Evolutionary conservation across 1,140 invertebrate genomes (phyloP).

Genomic region (Heliconius hewitsoni): DNA sequence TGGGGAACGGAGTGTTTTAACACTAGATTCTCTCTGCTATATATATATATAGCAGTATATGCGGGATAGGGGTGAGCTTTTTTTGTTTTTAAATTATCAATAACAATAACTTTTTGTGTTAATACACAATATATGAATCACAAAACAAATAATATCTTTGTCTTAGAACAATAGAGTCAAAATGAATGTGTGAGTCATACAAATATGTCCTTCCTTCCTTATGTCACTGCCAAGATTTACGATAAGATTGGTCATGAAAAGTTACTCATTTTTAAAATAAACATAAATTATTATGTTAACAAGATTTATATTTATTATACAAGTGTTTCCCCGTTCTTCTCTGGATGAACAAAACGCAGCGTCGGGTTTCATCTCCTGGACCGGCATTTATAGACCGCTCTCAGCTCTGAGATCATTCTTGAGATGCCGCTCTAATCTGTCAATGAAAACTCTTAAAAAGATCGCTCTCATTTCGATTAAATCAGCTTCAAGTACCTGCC

Average conservation of each 20-base stretch:
- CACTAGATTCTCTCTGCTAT: too few species aligned
- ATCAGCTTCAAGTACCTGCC: too few species aligned
- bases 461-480: too few species aligned
- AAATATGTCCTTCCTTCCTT: not conserved
- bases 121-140: not conserved
- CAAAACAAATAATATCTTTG: constrained; percentile 1
- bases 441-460: not conserved
- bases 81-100: not conserved
- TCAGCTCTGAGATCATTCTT: not conserved
- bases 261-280: not conserved
- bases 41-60: too few species aligned
- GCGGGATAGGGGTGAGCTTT: too few species aligned
- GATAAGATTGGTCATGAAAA: not conserved
- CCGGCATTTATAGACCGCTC: not conserved
- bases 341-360: too few species aligned
- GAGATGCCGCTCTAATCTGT: not conserved
- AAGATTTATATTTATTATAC: not conserved
- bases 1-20: too few species aligned
- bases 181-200: not conserved
- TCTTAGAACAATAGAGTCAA: not conserved
- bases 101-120: not conserved
- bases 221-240: constrained; percentile 8
- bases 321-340: not conserved
- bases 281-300: not conserved
- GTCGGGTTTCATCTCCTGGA: too few species aligned